Base-by-base conservation (phyloP, 53 echinoderm and acorn worm genomes). In the Arbacia lixula region DNA sequence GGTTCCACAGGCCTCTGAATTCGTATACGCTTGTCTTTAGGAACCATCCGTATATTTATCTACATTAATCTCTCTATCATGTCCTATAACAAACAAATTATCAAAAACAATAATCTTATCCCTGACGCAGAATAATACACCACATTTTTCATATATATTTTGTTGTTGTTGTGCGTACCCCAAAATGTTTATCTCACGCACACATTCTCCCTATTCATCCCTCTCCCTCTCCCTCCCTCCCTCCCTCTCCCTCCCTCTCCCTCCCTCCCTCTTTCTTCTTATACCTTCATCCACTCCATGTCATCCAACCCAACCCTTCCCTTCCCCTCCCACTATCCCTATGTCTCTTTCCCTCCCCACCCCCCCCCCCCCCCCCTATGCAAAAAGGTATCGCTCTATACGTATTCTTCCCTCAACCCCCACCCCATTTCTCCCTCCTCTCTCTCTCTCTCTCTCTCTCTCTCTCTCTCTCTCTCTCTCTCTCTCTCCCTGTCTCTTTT, bases 391-490 rank as follows among this genome's bases (percentile, higher is more conserved):
- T n/a, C n/a, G n/a, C n/a, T n/a, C n/a, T n/a, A n/a, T n/a, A n/a
- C n/a, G n/a, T 60, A 2, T n/a, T 2, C 61, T 28, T 6, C 32
- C 30, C 61, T 30, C 3, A 28, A 3, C 0, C 10, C 10, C 61
- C 60, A 12, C 28, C 30, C 28, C 17, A 11, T 60, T 28, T 60
- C 60, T 12, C 60, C 31, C 60, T 26, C 28, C 60, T 60, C 60
- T 26, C 28, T 28, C 60, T 60, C 60, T 60, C 60, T 60, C 60
- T 60, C 29, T 60, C 60, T 27, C 27, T 27, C 60, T 60, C 27
- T 26, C 61, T 1, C 30, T 60, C 3, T 3, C 6, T 55, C 25
- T 5, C 2, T 1, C 8, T 55, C 55, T 25, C 21, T 0, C 21
- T 3, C 21, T 5, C 55, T 55, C 3, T 0, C 3, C 21, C 2